Evolutionary conservation across 2,888 invertebrate genomes (phyloP), one percentile per base, ranked within the genome.

Genomic region (Ligdia adustata): DNA sequence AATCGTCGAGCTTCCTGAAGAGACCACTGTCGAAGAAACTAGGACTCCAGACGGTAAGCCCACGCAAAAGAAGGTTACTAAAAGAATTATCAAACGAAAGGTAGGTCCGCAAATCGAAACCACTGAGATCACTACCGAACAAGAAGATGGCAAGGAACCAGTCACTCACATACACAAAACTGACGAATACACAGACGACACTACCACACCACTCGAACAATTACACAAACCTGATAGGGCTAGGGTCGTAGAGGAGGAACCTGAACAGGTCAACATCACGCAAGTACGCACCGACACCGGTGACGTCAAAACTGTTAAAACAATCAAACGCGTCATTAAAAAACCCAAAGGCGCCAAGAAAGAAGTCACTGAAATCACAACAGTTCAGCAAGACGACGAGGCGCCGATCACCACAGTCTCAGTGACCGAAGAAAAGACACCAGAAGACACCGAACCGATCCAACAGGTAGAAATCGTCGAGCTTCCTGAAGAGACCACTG

Each of bases 1-100:
- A 2, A 55, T 61, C 61, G 76, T 46, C 62, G 85, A 67, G 75
- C 81, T 29, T 64, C 79, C 53, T 66, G 78, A 14, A 74, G 79
- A 48, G 34, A 47, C 42, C 14, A 13, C 39, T 64, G 66, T 77
- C 11, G 68, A 63, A 32, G 75, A 76, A 56, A 60, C 67, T 1
- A 48, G 47, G 9, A 54, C 59, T 18, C 68, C 72, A 18, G 72
- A 75, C 12, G 75, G 75, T 61, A 72, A 61, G 49, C 31, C 35
- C 5, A 34, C 38, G 67, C 65, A 35, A 63, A 69, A 12, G 42
- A 63, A 20, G 69, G 51, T 49, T 3, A 58, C 59, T 1, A 38
- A 56, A 64, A 41, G 39, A 7, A 44, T 38, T 9, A 55, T 52
- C 9, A 75, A 74, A 37, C 63, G 71, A 55, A 84, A 75, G 18